Evolutionary conservation across 2,113 vertebrate species (phyloP).

Genomic region (Epinephelus cyanopodus): DNA sequence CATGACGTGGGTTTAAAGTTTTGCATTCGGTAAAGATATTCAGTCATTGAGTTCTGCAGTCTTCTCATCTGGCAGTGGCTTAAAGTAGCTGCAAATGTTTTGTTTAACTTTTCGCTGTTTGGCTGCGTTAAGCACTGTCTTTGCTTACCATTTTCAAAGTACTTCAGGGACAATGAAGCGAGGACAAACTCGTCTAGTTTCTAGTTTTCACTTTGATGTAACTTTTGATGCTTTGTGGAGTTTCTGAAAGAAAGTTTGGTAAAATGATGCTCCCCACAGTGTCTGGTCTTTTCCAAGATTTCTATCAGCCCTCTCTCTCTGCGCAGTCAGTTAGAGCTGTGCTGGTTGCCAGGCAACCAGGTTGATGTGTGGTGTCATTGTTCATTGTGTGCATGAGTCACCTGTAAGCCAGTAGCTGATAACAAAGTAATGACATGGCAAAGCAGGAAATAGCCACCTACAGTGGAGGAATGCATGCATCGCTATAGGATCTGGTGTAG

Average conservation of each 20-base stretch:
- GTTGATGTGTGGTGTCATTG: constrained; percentile 64
- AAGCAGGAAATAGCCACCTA: constrained; percentile 48
- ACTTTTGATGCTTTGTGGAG: not conserved
- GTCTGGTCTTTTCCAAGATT: constrained; percentile 21
- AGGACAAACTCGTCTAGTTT: not conserved
- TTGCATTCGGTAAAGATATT: not conserved
- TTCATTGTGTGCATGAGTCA: constrained; percentile 67
- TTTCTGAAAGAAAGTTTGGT: constrained; percentile 20
- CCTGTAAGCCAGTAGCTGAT: constrained; percentile 63
- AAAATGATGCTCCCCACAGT: constrained; percentile 2
- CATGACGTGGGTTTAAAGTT: no score
- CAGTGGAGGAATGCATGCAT: not conserved
- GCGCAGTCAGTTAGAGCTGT: constrained; percentile 21
- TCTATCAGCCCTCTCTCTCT: constrained; percentile 17
- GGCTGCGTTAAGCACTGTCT: not conserved
- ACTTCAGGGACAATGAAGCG: not conserved
- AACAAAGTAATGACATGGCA: constrained; percentile 33
- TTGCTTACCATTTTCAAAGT: not conserved
- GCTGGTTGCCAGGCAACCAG: constrained; percentile 38
- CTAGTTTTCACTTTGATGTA: not conserved
- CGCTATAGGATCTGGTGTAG: not conserved
- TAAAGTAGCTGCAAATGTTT: not conserved
- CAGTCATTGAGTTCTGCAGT: not conserved
- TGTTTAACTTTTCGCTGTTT: no score
- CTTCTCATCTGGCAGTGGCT: no score